Evolutionary conservation across 2,797 vertebrate genomes (phyloP).

Genomic region (Gallinago nigripennis): DNA sequence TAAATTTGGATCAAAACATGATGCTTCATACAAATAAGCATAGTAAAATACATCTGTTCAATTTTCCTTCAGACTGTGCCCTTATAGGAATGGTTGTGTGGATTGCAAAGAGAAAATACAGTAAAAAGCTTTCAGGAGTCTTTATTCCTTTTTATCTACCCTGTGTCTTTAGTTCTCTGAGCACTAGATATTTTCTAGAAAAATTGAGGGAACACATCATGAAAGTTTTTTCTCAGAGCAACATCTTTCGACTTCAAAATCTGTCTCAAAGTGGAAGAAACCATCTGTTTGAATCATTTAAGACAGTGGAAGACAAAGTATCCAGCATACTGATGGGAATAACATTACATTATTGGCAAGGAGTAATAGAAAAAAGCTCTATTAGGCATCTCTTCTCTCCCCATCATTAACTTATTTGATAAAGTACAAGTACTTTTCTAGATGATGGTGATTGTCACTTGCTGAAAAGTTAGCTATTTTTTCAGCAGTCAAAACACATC

Average conservation of each 20-base stretch:
- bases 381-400: conserved; percentile 5
- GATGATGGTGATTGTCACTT: conserved; percentile 45
- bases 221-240: not conserved
- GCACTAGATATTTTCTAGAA: not conserved
- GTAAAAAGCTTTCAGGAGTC: not conserved
- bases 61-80: not conserved
- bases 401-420: conserved; percentile 32
- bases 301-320: not conserved
- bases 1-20: not conserved
- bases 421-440: conserved; percentile 54
- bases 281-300: not conserved
- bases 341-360: conserved; percentile 12
- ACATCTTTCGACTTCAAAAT: not conserved
- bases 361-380: conserved; percentile 19
- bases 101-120: not conserved
- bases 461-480: conserved; percentile 56
- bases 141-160: not conserved
- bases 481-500: conserved; percentile 63
- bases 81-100: not conserved
- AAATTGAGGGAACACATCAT: not conserved
- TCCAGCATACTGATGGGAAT: not conserved
- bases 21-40: not conserved
- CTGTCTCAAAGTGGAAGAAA: not conserved
- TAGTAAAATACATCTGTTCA: not conserved
- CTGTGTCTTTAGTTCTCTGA: not conserved